Conservation (phyloP, 1,140 invertebrate species). For the Pseudomyrmex cubaensis region DNA sequence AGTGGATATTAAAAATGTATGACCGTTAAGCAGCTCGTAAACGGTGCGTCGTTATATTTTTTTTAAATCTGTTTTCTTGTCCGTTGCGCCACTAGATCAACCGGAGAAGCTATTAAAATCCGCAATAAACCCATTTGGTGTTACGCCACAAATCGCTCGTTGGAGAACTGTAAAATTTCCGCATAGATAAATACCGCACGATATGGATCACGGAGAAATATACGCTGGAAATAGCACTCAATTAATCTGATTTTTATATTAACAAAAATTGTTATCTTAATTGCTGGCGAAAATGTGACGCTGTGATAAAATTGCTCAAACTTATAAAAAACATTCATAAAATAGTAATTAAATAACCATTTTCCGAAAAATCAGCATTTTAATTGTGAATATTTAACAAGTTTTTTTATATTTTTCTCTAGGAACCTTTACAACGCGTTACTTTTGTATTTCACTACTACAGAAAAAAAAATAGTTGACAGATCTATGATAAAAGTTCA, state of each 20-base stretch:
- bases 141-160: constrained; percentile 14
- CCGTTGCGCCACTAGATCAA: constrained; percentile 10
- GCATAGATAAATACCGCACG: constrained; percentile 5
- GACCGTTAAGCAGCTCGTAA: constrained; percentile 65
- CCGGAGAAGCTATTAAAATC: constrained; percentile 54
- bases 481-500: background rate
- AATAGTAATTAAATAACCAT: too few relatives aligned
- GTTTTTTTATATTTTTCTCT: background rate
- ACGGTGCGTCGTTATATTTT: constrained; percentile 39
- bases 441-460: too few relatives aligned
- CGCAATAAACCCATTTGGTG: constrained; percentile 40
- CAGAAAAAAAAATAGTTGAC: too few relatives aligned
- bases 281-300: background rate
- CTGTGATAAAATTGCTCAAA: too few relatives aligned
- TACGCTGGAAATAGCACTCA: background rate
- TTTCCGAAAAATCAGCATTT: too few relatives aligned
- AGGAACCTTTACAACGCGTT: too few relatives aligned
- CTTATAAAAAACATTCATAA: too few relatives aligned
- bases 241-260: background rate
- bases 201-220: background rate
- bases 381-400: too few relatives aligned
- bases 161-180: constrained; percentile 38
- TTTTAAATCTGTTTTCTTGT: constrained; percentile 33
- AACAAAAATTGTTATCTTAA: background rate
- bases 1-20: constrained; percentile 63